Conservation (phyloP, 2,113 vertebrate species). For the Scomber colias region DNA sequence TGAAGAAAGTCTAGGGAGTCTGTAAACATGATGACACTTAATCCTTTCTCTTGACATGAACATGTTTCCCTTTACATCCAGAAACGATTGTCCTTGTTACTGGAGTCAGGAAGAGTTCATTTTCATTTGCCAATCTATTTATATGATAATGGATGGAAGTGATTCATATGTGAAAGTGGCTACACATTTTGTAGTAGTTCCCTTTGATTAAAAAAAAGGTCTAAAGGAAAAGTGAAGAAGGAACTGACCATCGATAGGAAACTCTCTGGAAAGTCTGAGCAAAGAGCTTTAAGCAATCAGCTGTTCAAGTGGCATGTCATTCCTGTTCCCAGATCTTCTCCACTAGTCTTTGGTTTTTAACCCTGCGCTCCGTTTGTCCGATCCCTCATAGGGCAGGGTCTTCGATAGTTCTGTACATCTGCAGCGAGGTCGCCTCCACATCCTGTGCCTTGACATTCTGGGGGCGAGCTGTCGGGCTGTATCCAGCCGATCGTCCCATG, state of each 20-base stretch:
- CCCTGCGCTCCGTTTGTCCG: background rate
- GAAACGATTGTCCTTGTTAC: background rate
- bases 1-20: constrained; percentile 11
- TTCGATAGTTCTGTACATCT: constrained; percentile 78
- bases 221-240: background rate
- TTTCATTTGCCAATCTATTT: background rate
- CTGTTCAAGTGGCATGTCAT: background rate
- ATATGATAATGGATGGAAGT: background rate
- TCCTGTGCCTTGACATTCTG: constrained; percentile 72
- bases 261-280: constrained; percentile 1
- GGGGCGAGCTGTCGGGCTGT: constrained; percentile 80
- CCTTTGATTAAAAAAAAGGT: constrained; percentile 6
- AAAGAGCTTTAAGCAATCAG: background rate
- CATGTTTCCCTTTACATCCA: background rate
- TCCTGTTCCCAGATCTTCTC: background rate
- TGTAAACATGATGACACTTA: constrained; percentile 69
- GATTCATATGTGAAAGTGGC: background rate
- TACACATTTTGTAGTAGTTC: constrained; percentile 6
- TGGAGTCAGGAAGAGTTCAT: background rate
- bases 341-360: too few relatives aligned
- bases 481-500: constrained; percentile 82
- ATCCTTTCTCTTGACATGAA: background rate
- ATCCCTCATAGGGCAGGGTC: constrained; percentile 51
- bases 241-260: background rate
- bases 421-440: constrained; percentile 80